Base-by-base conservation (phyloP, 92 coral and sea anemone genomes). In the Blastomussa wellsi region DNA sequence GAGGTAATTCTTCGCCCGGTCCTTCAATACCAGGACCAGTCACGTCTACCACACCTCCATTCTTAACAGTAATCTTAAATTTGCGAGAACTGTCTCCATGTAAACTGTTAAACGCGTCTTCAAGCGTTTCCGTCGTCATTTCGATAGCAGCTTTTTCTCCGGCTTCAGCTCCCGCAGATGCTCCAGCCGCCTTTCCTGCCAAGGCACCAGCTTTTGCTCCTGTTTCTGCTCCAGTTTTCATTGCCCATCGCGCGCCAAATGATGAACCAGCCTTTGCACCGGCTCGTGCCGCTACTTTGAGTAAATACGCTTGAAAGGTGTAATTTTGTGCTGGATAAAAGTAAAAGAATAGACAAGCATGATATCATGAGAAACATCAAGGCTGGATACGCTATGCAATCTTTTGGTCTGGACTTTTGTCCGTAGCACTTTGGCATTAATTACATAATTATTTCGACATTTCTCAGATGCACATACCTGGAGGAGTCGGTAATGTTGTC, bases 121-220 rank as follows among this genome's bases (percentile, higher is more conserved):
- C 68, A 22, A 82, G n/a, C 10, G 78, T 82, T 71, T 71, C 47
- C 36, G 20, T 47, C 47, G 37, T 71, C 26, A 41, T 28, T 33
- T 29, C 37, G 6, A 55, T 37, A 14, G 86, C 86, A n/a, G 86
- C 86, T 17, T 33, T 82, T 17, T 12, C 86, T 17, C 86, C 86
- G n/a, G 86, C 86, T 22, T 62, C 41, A 1, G 91, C 88, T 4
- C 89, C 97, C 19, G 94, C 93, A 13, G 49, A 69, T 2, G 94
- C 92, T 29, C 90, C 92, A 15, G 88, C 87, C 64, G 60, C 68
- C 76, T 36, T 28, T 29, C 93, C 93, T 24, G 88, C 47, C 51
- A 59, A 24, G 36, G 90, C 78, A 47, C 92, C 92, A 35, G 92
- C 92, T 31, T 35, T 49, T 5, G 92, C 94, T 26, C 90, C 92